These are phyloP conservation scores for Ispidina picta DNA, from an alignment of 2,797 vertebrate genomes.

Conservation along the genomic window DNA sequence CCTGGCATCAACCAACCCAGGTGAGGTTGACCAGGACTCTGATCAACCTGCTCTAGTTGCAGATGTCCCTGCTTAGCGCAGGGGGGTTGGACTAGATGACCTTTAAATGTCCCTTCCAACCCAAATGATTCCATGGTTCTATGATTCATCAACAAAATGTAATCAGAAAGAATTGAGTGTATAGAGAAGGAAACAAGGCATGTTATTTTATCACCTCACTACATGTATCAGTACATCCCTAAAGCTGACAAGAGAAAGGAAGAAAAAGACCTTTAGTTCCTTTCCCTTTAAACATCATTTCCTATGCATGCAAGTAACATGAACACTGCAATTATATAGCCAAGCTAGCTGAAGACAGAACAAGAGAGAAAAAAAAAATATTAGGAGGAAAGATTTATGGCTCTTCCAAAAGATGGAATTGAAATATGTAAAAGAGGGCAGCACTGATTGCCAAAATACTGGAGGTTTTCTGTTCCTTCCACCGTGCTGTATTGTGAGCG, in stretches of 20 bases:
- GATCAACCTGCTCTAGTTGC: not conserved
- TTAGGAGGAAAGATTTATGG: not conserved
- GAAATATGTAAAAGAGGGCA: slow-evolving; percentile 46
- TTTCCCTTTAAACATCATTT: not conserved
- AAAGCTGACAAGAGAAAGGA: not conserved
- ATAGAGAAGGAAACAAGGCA: not conserved
- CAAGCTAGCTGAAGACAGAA: slow-evolving; percentile 5
- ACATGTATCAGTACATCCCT: no score
- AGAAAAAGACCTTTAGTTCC: not conserved
- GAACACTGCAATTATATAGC: not conserved
- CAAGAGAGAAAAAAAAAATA: not conserved
- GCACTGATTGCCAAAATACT: slow-evolving; percentile 42
- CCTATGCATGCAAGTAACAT: not conserved
- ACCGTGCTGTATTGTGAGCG: not conserved
- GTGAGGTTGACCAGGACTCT: not conserved
- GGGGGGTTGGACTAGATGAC: not conserved
- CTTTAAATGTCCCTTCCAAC: not conserved
- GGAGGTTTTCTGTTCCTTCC: slow-evolving; percentile 63
- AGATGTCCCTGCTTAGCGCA: not conserved
- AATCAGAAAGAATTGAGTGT: not conserved
- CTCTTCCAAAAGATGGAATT: slow-evolving; percentile 26
- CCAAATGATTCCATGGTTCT: not conserved
- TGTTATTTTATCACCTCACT: not conserved
- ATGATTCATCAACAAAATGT: not conserved
- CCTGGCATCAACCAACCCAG: not conserved